phyloP scores from a whole-genome alignment of 2,113 vertebrate species.

The Neoarius graeffei region DNA sequence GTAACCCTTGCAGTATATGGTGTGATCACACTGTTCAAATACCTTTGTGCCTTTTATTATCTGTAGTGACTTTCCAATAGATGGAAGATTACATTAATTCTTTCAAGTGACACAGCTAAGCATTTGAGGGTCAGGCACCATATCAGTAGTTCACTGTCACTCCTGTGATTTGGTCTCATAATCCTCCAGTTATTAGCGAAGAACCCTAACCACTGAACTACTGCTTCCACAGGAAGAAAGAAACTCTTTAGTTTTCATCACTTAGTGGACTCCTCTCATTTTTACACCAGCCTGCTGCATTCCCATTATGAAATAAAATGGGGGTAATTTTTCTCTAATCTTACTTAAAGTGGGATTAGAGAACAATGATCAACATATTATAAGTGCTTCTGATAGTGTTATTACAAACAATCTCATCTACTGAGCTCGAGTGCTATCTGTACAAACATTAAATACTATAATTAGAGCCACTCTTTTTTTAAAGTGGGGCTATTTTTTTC shows the following conservation, averaged over 20 bases:
- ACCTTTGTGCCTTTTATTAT: background rate
- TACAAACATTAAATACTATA: conserved; percentile 65
- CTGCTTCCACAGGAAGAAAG: background rate
- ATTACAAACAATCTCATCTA: conserved; percentile 55
- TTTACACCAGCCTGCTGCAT: background rate
- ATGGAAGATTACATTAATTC: background rate
- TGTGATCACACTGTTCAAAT: background rate
- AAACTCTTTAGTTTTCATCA: background rate
- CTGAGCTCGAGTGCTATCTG: conserved; percentile 57
- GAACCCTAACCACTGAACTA: background rate
- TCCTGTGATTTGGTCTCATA: background rate
- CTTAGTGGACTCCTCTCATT: background rate
- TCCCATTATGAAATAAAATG: conserved; percentile 12
- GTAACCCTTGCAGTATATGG: background rate
- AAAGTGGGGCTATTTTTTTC: conserved; percentile 55
- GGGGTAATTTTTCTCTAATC: conserved; percentile 8
- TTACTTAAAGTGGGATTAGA: conserved; percentile 42
- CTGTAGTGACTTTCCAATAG: background rate
- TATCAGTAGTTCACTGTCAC: background rate
- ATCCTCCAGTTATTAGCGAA: background rate
- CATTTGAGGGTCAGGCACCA: background rate
- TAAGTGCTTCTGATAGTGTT: conserved; percentile 50
- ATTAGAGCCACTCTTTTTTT: conserved; percentile 56
- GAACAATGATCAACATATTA: conserved; percentile 51
- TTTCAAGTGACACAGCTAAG: background rate